Conservation (phyloP, 2,113 vertebrate genomes). For the Callaeas wilsoni region DNA sequence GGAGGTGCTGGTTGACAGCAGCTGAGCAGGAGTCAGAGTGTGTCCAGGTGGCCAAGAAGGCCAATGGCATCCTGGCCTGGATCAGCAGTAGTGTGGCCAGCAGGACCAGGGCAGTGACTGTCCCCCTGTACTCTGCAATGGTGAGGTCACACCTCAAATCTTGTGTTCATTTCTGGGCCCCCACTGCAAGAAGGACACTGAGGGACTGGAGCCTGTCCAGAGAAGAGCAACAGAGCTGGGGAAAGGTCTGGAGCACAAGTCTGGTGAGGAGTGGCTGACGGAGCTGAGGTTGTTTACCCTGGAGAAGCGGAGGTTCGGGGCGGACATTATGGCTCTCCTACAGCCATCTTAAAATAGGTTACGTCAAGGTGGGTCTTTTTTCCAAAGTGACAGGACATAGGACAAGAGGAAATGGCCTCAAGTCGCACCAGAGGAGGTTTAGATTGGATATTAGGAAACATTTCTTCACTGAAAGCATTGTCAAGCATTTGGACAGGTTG, state of each 20-base stretch:
- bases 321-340: background rate
- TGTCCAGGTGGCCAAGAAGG: background rate
- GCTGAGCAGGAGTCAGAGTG: background rate
- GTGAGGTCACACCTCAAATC: background rate
- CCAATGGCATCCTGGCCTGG: accelerated
- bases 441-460: background rate
- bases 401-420: background rate
- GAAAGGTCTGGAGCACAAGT: background rate
- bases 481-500: background rate
- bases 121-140: background rate
- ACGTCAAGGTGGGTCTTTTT: background rate
- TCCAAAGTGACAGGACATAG: background rate
- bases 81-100: background rate
- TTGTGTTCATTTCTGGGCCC: background rate
- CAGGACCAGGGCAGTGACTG: background rate
- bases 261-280: background rate
- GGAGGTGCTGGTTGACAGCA: background rate
- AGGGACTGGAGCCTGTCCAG: accelerated
- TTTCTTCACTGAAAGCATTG: background rate
- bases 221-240: accelerated
- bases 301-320: background rate
- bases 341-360: background rate
- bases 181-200: background rate
- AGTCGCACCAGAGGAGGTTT: background rate
- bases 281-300: background rate